Percentiles rank a stretch among this genome's conserved stretches.
Evolutionary conservation across 2,888 invertebrate genomes (phyloP).

Genomic region (Caenorhabditis panamensis): DNA sequence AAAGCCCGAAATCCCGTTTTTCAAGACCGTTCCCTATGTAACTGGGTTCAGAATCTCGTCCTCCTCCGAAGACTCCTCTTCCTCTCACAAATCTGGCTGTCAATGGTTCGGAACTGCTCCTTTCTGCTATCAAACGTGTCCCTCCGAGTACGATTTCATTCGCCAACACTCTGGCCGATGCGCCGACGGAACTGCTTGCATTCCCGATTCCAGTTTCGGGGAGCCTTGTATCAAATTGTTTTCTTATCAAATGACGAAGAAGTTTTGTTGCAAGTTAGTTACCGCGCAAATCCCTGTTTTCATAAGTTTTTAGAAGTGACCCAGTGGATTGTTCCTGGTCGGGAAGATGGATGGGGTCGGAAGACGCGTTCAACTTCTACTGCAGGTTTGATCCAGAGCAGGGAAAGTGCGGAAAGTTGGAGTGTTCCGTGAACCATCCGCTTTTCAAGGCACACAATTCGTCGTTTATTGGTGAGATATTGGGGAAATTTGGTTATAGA

Average conservation of each 20-base stretch:
- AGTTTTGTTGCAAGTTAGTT: conserved; percentile 71
- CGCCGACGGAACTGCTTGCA: conserved; percentile 62
- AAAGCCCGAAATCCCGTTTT: no score
- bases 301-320: conserved; percentile 54
- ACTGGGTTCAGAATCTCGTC: conserved; percentile 36
- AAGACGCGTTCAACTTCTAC: conserved; percentile 70
- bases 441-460: conserved; percentile 65
- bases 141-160: conserved; percentile 67
- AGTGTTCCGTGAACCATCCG: conserved; percentile 69
- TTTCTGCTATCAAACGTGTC: conserved; percentile 65
- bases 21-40: no score
- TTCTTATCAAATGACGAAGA: conserved; percentile 66
- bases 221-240: conserved; percentile 67
- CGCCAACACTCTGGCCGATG: conserved; percentile 66
- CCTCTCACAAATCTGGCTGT: conserved; percentile 58
- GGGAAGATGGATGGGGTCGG: conserved; percentile 69
- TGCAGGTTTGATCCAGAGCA: conserved; percentile 64
- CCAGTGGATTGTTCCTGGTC: conserved; percentile 68
- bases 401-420: conserved; percentile 66
- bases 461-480: conserved; percentile 59
- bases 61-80: conserved; percentile 25
- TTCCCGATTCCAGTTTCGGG: conserved; percentile 68
- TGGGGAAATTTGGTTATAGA: neutral
- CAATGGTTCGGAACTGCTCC: conserved; percentile 69
- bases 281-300: neutral